A percentile compares a stretch with the other conserved stretches of the same genome.
phyloP scores from a whole-genome alignment of 2,888 invertebrate species.

The Dascillus cervinus region DNA sequence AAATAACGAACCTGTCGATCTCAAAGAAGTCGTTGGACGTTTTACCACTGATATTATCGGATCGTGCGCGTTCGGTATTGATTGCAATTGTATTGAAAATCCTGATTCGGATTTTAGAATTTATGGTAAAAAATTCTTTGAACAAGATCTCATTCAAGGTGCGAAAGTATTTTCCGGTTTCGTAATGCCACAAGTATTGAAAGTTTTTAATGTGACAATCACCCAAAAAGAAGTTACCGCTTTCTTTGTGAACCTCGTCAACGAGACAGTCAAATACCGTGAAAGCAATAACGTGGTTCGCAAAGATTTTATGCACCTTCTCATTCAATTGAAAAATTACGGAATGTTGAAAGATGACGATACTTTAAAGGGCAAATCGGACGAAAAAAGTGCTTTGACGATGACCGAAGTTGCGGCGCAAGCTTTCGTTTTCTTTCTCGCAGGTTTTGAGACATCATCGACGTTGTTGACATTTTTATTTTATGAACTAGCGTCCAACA shows the following conservation, averaged over 20 bases:
- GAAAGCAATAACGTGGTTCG: conserved; percentile 40
- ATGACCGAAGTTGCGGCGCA: conserved; percentile 27
- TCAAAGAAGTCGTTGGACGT: conserved; percentile 44
- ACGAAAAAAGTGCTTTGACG: conserved; percentile 22
- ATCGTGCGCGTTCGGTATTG: too few relatives aligned
- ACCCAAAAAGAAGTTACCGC: conserved; percentile 24
- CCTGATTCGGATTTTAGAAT: conserved; percentile 45
- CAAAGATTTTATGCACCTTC: conserved; percentile 49
- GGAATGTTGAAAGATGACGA: conserved; percentile 20
- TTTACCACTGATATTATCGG: conserved; percentile 54
- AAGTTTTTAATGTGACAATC: conserved; percentile 18
- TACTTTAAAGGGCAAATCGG: too few relatives aligned
- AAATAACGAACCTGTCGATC: conserved; percentile 12
- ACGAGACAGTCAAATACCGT: conserved; percentile 41
- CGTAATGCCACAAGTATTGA: conserved; percentile 17
- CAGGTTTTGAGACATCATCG: conserved; percentile 42
- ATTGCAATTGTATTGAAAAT: conserved; percentile 52
- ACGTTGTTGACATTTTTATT: conserved; percentile 33
- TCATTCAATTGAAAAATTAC: conserved; percentile 44
- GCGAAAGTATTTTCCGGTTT: conserved; percentile 9
- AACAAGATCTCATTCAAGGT: conserved; percentile 5
- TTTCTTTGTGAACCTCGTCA: conserved; percentile 43
- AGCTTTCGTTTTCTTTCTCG: conserved; percentile 37
- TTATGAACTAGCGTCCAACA: conserved; percentile 35
- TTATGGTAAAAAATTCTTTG: conserved; percentile 17